Evolutionary conservation across 2,113 vertebrate species (phyloP), one percentile per base, ranked within the genome.

Genomic region (Pungitius pungitius): DNA sequence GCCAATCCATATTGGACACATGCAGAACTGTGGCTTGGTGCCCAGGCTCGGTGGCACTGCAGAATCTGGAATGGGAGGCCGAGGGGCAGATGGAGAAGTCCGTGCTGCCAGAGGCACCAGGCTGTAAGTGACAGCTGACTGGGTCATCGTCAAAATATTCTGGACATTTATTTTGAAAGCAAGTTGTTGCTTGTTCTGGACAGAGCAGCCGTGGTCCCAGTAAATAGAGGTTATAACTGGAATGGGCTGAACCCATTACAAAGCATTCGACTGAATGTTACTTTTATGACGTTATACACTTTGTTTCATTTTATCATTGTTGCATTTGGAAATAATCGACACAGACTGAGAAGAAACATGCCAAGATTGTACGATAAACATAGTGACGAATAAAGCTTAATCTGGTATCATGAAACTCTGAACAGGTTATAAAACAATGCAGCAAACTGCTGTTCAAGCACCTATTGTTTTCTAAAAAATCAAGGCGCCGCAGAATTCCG

Each of bases 71-170:
- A 27, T 8, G 6, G 39, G 13, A 62, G 22, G n/a, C 43, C n/a
- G 42, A 64, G 3, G 11, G 13, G 42, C 43, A 64, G 61, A 64
- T 49, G 43, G 18, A 64, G 39, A 54, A 61, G 60, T 45, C 45
- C 35, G 43, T 26, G 33, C 18, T 60, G 60, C 61, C 56, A 61
- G 55, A 58, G 55, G 66, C 57, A 63, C 35, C 24, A 14, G n/a
- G 39, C 56, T 49, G 39, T 70, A 56, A 56, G 67, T 58, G 64
- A 69, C 58, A 51, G 35, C 42, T 74, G 65, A 69, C 12, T 39
- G 47, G n/a, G n/a, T 75, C 15, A 71, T 69, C 65, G 35, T 65
- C 58, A 13, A 75, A 74, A 66, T 43, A 43, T 27, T 11, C 24
- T 1, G 24, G 55, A 60, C 20, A 49, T 66, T 45, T 49, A 49